Conservation (phyloP, 2,797 vertebrate genomes). For the Mastacembelus armatus region DNA sequence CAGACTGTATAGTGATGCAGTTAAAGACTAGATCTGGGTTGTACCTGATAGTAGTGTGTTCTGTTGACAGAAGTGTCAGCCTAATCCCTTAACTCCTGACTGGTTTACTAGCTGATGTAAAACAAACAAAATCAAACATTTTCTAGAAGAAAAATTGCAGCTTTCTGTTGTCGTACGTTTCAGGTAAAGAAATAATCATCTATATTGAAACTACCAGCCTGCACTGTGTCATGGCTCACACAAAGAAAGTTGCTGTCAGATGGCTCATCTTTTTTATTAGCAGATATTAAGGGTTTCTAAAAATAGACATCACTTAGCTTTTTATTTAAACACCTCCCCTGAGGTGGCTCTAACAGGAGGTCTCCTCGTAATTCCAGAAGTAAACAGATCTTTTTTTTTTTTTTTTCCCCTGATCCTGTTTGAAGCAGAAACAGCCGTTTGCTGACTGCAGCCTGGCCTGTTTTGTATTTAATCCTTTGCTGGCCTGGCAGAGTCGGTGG, state of each 20-base stretch:
- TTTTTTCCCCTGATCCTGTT: too few species aligned
- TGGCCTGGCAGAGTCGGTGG: background rate
- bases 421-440: conserved; percentile 2
- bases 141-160: too few species aligned
- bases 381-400: background rate
- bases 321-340: background rate
- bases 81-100: too few species aligned
- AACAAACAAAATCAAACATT: background rate
- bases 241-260: background rate
- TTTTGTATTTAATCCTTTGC: conserved; percentile 14
- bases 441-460: conserved; percentile 26
- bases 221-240: background rate
- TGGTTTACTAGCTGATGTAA: too few species aligned
- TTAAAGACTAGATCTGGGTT: too few species aligned
- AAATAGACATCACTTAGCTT: background rate
- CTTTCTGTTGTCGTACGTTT: too few species aligned
- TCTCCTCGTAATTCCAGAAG: background rate
- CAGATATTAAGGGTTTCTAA: background rate
- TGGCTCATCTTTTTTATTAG: background rate
- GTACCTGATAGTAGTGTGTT: too few species aligned
- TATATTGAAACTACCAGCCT: background rate
- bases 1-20: too few species aligned
- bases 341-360: background rate
- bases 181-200: background rate
- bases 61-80: too few species aligned